A percentile compares a stretch with the other conserved stretches of the same genome.
Conservation (phyloP, 2,888 invertebrate genomes). For the Stenotaenia linearis region DNA sequence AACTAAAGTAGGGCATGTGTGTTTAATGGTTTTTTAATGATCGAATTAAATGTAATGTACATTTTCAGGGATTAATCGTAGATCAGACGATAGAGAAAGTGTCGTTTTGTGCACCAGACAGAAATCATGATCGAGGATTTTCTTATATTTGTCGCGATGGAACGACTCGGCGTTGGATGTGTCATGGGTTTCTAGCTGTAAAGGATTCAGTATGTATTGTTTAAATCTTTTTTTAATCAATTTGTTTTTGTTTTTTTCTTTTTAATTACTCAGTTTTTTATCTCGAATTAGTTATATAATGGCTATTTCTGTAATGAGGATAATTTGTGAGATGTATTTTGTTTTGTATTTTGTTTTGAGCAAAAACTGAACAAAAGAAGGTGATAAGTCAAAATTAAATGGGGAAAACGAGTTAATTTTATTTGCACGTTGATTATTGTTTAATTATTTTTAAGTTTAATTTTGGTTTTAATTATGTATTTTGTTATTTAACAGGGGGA, state of each 20-base stretch:
- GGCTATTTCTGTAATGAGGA: too few relatives aligned
- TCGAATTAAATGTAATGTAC: neutral
- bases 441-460: too few relatives aligned
- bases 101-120: slow-evolving; percentile 99
- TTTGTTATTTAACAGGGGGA: slow-evolving; percentile 73
- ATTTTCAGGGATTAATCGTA: slow-evolving; percentile 77
- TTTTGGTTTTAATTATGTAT: neutral
- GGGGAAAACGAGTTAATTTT: too few relatives aligned
- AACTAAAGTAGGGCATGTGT: slow-evolving; percentile 62
- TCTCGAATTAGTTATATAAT: too few relatives aligned
- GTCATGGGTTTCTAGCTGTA: slow-evolving; percentile 94
- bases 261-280: too few relatives aligned
- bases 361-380: too few relatives aligned
- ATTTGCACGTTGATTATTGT: too few relatives aligned
- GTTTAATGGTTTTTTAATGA: neutral
- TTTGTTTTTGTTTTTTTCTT: neutral
- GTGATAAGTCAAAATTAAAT: too few relatives aligned
- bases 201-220: slow-evolving; percentile 87
- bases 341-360: too few relatives aligned
- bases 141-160: slow-evolving; percentile 99
- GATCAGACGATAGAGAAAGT: slow-evolving; percentile 99
- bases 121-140: slow-evolving; percentile 95
- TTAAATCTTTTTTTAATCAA: too few relatives aligned
- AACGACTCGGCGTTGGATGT: slow-evolving; percentile 98
- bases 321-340: too few relatives aligned